Percentiles rank a stretch among this genome's conserved stretches.
Conservation (phyloP, 2,888 invertebrate genomes). For the Polydesmus complanatus region DNA sequence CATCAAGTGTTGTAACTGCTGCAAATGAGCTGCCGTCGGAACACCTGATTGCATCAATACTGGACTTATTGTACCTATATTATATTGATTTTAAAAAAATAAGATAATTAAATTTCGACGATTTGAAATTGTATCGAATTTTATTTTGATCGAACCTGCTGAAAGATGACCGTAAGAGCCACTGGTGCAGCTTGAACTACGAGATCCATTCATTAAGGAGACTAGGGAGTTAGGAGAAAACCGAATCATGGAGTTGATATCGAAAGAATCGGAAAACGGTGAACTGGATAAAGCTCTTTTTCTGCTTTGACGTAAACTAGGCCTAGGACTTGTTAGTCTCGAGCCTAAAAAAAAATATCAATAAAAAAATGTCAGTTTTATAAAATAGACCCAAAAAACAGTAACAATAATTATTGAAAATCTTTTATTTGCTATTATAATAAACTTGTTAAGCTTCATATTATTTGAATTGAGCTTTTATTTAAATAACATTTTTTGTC, state of each 20-base stretch:
- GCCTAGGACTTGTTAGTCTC: conserved; percentile 53
- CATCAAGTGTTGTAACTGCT: conserved; percentile 62
- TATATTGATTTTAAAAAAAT: too few relatives aligned
- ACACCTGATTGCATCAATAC: conserved; percentile 44
- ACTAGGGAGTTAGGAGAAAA: conserved; percentile 86
- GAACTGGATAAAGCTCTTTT: conserved; percentile 82
- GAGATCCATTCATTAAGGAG: conserved; percentile 63
- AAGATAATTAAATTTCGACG: neutral
- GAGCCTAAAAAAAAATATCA: conserved; percentile 36
- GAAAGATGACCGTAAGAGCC: conserved; percentile 95
- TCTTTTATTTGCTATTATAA: too few relatives aligned
- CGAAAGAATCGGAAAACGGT: conserved; percentile 88
- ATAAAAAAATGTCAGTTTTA: neutral
- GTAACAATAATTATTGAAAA: too few relatives aligned
- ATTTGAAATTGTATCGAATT: neutral
- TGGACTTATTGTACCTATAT: conserved; percentile 62
- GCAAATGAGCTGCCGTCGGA: conserved; percentile 44
- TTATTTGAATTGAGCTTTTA: too few relatives aligned
- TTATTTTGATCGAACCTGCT: conserved; percentile 46
- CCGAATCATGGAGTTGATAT: conserved; percentile 88
- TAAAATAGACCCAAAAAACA: neutral
- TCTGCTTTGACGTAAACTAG: conserved; percentile 51
- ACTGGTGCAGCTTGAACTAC: conserved; percentile 71
- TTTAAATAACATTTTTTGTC: too few relatives aligned
- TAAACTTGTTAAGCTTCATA: too few relatives aligned